A percentile compares a stretch with the other conserved stretches of the same genome.
phyloP scores from a whole-genome alignment of 2,113 vertebrate species.

The Xiphophorus maculatus region DNA sequence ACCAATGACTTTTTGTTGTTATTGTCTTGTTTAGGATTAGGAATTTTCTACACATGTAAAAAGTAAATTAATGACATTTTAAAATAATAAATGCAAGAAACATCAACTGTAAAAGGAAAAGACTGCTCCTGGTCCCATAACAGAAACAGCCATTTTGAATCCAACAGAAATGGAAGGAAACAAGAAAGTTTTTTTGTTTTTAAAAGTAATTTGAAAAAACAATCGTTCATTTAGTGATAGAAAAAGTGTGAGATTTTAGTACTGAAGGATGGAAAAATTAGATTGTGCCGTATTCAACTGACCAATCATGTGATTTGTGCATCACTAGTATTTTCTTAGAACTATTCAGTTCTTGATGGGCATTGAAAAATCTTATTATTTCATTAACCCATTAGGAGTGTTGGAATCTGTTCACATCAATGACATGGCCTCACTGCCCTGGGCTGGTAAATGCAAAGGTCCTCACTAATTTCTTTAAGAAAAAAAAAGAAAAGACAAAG shows the following conservation, averaged over 20 bases:
- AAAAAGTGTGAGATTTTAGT: no score
- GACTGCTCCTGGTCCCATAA: background rate
- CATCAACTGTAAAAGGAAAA: background rate
- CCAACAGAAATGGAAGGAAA: background rate
- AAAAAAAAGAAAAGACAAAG: slow-evolving; percentile 38
- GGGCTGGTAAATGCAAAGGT: slow-evolving; percentile 53
- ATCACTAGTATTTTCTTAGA: slow-evolving; percentile 4
- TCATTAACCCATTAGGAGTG: slow-evolving; percentile 78
- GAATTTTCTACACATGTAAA: background rate
- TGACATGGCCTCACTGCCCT: slow-evolving; percentile 28
- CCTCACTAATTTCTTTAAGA: slow-evolving; percentile 69
- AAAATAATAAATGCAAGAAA: background rate
- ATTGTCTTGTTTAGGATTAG: background rate
- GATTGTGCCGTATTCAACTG: background rate
- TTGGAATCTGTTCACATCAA: slow-evolving; percentile 64
- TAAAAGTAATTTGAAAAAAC: no score
- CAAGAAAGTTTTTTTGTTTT: no score
- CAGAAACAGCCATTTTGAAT: background rate
- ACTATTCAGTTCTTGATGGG: slow-evolving; percentile 53
- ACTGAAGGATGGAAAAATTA: no score
- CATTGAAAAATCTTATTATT: slow-evolving; percentile 74
- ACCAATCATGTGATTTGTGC: background rate
- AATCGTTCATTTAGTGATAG: no score
- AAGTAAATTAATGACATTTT: background rate
- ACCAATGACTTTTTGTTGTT: no score